A percentile compares a stretch with the other conserved stretches of the same genome.
These are phyloP conservation scores for Leucania comma DNA, from an alignment of 2,888 invertebrate genomes.

Conservation along the genomic window DNA sequence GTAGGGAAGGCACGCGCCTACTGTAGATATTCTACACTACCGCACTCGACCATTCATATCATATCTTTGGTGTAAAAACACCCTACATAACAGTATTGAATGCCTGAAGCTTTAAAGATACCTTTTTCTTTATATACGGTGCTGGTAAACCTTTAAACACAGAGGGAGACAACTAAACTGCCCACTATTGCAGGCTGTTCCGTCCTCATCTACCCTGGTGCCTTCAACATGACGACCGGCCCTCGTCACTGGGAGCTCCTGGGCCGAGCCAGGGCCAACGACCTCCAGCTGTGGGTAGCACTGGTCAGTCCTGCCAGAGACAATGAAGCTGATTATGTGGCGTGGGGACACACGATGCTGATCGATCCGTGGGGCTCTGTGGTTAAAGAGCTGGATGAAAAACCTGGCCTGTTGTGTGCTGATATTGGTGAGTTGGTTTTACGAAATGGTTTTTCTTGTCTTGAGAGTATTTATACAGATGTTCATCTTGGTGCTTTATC, in stretches of 20 bases:
- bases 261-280: conserved; percentile 95
- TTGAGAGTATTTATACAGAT: background rate
- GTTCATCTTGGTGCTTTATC: too few relatives aligned
- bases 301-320: conserved; percentile 96
- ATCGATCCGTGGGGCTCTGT: conserved; percentile 96
- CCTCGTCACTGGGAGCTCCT: conserved; percentile 98
- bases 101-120: too few relatives aligned
- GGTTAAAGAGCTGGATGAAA: conserved; percentile 92
- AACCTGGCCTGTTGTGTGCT: conserved; percentile 93
- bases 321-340: conserved; percentile 93
- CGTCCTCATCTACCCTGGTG: conserved; percentile 97
- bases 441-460: background rate
- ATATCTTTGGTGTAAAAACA: too few relatives aligned
- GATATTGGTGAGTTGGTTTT: conserved; percentile 92
- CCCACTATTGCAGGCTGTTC: conserved; percentile 92
- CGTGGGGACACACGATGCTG: conserved; percentile 97
- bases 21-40: too few relatives aligned
- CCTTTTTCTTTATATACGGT: too few relatives aligned
- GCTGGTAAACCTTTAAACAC: background rate
- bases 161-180: background rate
- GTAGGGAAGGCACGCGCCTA: too few relatives aligned
- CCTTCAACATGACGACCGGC: conserved; percentile 99
- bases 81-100: too few relatives aligned
- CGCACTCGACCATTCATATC: too few relatives aligned
- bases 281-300: conserved; percentile 97